phyloP scores from a whole-genome alignment of 2,888 invertebrate genomes.

The Blastobasis lacticolella region DNA sequence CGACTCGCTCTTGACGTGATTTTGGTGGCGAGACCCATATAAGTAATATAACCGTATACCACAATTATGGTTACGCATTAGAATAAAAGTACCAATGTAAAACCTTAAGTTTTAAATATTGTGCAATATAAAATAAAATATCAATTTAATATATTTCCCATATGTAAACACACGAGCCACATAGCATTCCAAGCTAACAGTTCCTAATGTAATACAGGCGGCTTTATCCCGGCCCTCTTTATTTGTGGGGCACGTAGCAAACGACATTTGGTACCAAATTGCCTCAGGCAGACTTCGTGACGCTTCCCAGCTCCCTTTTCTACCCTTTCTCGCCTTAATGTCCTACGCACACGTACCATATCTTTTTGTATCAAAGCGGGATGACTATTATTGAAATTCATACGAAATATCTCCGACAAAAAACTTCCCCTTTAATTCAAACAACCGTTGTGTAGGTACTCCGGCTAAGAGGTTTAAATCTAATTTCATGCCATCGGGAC shows the following conservation, averaged over 20 bases:
- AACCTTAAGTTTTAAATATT: too few species aligned
- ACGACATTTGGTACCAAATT: slow-evolving; percentile 72
- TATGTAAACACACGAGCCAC: slow-evolving; percentile 12
- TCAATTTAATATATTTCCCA: too few species aligned
- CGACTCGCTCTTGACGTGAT: too few species aligned
- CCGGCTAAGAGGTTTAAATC: too few species aligned
- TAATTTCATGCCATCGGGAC: too few species aligned
- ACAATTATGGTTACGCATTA: too few species aligned
- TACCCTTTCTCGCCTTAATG: slow-evolving; percentile 58
- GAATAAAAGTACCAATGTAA: too few species aligned
- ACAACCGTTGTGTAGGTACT: too few species aligned
- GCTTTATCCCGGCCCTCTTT: slow-evolving; percentile 61
- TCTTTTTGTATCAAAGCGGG: slow-evolving; percentile 41
- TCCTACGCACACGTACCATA: slow-evolving; percentile 53
- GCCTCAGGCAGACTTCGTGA: slow-evolving; percentile 66
- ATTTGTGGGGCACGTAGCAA: slow-evolving; percentile 67
- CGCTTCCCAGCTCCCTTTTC: slow-evolving; percentile 37
- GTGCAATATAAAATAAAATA: too few species aligned
- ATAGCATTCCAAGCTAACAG: slow-evolving; percentile 42
- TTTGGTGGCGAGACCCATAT: too few species aligned
- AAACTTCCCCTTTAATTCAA: too few species aligned
- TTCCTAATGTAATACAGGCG: slow-evolving; percentile 49
- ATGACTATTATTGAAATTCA: slow-evolving; percentile 47
- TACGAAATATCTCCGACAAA: slow-evolving; percentile 18
- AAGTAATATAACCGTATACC: too few species aligned